Base-by-base conservation (phyloP, 1,140 invertebrate species). In the Adoxophyes honmai region DNA sequence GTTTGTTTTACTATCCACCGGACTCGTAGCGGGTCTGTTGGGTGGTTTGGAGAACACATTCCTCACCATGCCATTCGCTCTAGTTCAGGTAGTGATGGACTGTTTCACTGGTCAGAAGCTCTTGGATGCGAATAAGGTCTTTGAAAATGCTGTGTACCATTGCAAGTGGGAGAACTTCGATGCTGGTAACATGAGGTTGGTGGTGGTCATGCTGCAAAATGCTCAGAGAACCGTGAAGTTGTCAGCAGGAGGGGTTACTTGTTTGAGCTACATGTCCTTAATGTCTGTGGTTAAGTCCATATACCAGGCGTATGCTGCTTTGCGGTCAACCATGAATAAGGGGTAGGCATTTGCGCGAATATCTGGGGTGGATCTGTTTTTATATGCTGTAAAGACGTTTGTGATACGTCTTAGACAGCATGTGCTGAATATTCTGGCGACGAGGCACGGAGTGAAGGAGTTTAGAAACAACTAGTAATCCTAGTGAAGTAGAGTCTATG, bases 21-120 rank as follows among this genome's bases (percentile, higher is more conserved):
- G 62, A 4, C 16, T 82, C 0, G 64, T 78, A 37, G 64, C 72
- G 7, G 76, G 75, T 52, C 52, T 81, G 7, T 59, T 85, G 0
- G 79, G 78, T 7, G 76, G 73, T 0, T 38, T 85, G 35, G 73
- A 82, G 51, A 79, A 85, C n/a, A 82, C 78, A 0, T 81, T 71
- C 55, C 16, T 85, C 1, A 52, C 78, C 48, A 6, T 81, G 5
- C 78, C 79, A 0, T 82, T 70, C 54, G 65, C 71, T 1, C 51
- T 82, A 4, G 55, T 73, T 0, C 62, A 69, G 48, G 64, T 82
- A 11, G 63, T 55, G 5, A 75, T 80, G 53, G 73, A 80, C 34
- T 80, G 73, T 51, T 53, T 68, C 1, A 57, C 65, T 4, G 79
- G 79, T 0, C 79, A 82, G 38, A 68, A 66, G n/a, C 11, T 81